Conservation (phyloP, 2,888 invertebrate species). For the Tenthredo notha region DNA sequence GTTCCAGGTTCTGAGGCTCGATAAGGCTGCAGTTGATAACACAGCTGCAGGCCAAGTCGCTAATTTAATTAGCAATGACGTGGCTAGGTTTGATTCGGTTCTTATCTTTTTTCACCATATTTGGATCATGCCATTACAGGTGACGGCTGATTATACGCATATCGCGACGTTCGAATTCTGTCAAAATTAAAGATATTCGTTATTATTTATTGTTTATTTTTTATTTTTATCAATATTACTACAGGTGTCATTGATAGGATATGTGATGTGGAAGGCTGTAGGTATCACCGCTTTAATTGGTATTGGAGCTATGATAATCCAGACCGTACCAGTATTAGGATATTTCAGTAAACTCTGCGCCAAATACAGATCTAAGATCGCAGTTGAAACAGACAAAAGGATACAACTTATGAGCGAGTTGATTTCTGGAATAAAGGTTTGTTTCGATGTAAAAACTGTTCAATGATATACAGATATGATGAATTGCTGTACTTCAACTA, state of each 20-base stretch:
- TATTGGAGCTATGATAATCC: constrained; percentile 87
- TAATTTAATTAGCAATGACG: constrained; percentile 96
- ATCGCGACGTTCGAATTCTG: constrained; percentile 36
- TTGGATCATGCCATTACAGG: constrained; percentile 84
- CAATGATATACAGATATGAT: not conserved
- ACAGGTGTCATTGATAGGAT: constrained; percentile 51
- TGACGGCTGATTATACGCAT: not conserved
- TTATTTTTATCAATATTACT: no score
- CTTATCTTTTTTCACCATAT: constrained; percentile 92
- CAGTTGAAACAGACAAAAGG: constrained; percentile 92
- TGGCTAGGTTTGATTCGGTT: constrained; percentile 93
- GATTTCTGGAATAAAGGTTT: constrained; percentile 92
- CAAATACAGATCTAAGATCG: constrained; percentile 87
- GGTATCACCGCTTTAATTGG: constrained; percentile 85
- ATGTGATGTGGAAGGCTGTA: constrained; percentile 68
- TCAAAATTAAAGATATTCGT: not conserved
- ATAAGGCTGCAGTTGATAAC: constrained; percentile 85
- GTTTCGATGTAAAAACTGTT: not conserved
- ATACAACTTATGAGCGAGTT: constrained; percentile 97
- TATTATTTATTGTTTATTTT: no score
- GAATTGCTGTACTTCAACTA: constrained; percentile 78
- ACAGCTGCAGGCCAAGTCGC: constrained; percentile 94
- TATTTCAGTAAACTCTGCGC: constrained; percentile 64
- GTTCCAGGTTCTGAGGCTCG: constrained; percentile 85
- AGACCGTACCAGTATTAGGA: constrained; percentile 92